Conservation (phyloP, 2,797 vertebrate genomes). For the Pogonophryne albipinna region DNA sequence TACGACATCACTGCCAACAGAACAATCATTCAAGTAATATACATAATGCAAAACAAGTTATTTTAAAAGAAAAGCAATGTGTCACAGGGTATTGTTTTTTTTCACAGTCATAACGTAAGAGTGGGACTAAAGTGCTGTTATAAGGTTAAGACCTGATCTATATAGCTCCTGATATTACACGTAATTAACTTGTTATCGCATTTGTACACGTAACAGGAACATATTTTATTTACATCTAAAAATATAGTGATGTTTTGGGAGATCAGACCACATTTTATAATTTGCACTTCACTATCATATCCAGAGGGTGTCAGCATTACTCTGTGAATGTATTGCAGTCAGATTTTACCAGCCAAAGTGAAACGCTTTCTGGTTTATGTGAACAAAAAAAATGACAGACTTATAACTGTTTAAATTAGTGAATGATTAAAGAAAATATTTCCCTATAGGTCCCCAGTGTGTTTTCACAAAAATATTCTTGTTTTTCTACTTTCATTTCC, state of each 20-base stretch:
- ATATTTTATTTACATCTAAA: too few relatives aligned
- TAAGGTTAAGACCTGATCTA: neutral
- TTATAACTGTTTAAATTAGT: neutral
- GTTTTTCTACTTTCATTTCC: neutral
- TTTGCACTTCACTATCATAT: constrained; percentile 35
- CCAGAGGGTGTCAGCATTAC: constrained; percentile 72
- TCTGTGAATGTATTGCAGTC: constrained; percentile 15
- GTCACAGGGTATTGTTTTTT: too few relatives aligned
- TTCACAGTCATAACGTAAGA: neutral
- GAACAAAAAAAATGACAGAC: constrained; percentile 6
- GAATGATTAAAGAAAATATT: neutral
- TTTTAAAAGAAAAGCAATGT: too few relatives aligned
- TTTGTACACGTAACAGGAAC: neutral
- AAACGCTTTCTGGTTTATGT: neutral
- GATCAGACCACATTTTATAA: neutral
- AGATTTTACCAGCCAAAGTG: neutral
- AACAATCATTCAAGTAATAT: too few relatives aligned
- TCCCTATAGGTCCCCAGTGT: neutral
- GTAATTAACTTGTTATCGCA: neutral
- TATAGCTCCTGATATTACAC: neutral
- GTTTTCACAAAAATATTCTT: neutral
- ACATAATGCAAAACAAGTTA: too few relatives aligned
- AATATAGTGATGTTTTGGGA: neutral
- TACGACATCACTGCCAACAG: too few relatives aligned
- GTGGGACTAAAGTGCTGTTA: neutral